A percentile compares a stretch with the other conserved stretches of the same genome.
These are phyloP conservation scores for Tetragonula clypearis DNA, from an alignment of 1,140 invertebrate species.

Conservation along the genomic window DNA sequence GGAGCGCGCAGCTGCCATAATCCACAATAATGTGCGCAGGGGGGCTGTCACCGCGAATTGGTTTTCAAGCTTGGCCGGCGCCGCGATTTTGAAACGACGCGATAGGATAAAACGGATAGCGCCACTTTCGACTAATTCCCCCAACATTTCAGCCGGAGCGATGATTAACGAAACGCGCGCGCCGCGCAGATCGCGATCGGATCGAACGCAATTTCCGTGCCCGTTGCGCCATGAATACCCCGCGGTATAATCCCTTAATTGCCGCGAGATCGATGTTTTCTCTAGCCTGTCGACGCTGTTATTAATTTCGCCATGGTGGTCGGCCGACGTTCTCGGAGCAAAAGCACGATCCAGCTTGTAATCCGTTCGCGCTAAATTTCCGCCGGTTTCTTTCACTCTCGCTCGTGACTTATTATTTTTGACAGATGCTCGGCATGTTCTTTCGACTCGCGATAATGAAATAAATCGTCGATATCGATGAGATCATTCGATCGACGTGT, in stretches of 20 bases:
- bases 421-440: no score
- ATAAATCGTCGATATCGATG: no score
- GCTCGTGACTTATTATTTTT: no score
- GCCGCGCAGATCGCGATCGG: conserved; percentile 28
- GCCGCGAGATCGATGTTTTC: conserved; percentile 35
- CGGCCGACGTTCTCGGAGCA: neutral
- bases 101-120: conserved; percentile 12
- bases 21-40: neutral
- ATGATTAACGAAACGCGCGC: conserved; percentile 43
- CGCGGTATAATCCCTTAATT: conserved; percentile 36
- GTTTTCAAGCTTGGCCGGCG: conserved; percentile 37
- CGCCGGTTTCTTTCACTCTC: no score
- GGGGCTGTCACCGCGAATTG: conserved; percentile 38
- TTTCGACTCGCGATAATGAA: no score
- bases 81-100: conserved; percentile 27
- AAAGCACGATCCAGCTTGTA: neutral
- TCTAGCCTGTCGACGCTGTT: neutral
- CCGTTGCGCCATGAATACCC: neutral
- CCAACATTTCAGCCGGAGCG: neutral
- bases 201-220: conserved; percentile 39
- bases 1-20: neutral
- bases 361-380: neutral
- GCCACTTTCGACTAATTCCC: conserved; percentile 31
- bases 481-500: no score
- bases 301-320: conserved; percentile 13